These are phyloP conservation scores for Plagodis dolabraria DNA, from an alignment of 2,888 invertebrate species.

Conservation along the genomic window DNA sequence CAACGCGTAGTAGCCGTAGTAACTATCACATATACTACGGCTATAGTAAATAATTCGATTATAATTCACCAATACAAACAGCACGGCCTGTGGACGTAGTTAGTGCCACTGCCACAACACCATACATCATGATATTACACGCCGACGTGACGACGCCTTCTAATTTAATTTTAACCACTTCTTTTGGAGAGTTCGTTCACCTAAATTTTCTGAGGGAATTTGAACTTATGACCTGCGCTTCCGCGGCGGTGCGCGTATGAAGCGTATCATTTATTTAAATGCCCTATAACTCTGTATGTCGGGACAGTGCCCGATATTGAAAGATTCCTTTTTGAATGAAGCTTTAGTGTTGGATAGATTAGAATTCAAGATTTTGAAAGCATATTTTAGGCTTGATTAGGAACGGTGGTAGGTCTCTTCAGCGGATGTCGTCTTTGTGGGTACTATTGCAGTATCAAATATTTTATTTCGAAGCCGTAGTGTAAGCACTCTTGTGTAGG, in stretches of 20 bases:
- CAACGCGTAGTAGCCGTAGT: constrained; percentile 7
- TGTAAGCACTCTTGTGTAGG: too few relatives aligned
- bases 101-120: neutral
- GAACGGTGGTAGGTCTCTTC: too few relatives aligned
- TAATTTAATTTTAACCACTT: constrained; percentile 53
- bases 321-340: neutral
- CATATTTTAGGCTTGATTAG: too few relatives aligned
- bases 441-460: too few relatives aligned
- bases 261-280: constrained; percentile 20
- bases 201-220: constrained; percentile 52
- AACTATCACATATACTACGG: neutral
- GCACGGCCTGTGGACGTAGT: constrained; percentile 9
- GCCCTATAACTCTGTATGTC: constrained; percentile 1
- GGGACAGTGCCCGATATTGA: constrained; percentile 6
- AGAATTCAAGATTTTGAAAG: too few relatives aligned
- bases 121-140: constrained; percentile 35
- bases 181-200: constrained; percentile 47
- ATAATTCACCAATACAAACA: constrained; percentile 35
- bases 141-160: constrained; percentile 44
- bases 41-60: constrained; percentile 36
- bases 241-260: constrained; percentile 44
- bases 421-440: too few relatives aligned
- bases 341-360: too few relatives aligned
- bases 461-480: too few relatives aligned
- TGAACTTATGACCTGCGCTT: constrained; percentile 63